These are phyloP conservation scores for Campylorhamphus procurvoides DNA, from an alignment of 2,113 vertebrate species.

Conservation along the genomic window DNA sequence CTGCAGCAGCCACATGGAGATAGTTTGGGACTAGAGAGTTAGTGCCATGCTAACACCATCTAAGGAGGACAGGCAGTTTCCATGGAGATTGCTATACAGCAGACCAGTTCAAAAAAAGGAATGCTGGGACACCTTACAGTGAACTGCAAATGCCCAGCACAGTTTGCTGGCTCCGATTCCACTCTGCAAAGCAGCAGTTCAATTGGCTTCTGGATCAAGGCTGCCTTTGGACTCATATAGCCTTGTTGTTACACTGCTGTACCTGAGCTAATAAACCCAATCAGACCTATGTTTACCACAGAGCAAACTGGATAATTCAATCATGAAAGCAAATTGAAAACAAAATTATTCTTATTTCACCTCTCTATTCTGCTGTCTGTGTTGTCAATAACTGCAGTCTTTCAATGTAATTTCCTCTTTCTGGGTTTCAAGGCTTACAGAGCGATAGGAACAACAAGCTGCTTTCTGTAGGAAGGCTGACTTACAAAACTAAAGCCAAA, in stretches of 20 bases:
- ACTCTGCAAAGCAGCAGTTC: background rate
- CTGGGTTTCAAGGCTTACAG: background rate
- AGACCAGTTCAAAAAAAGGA: background rate
- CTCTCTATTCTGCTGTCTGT: background rate
- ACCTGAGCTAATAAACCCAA: background rate
- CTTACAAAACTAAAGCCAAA: background rate
- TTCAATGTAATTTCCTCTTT: background rate
- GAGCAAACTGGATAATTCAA: background rate
- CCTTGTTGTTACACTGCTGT: background rate
- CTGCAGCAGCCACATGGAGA: background rate
- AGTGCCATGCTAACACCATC: background rate
- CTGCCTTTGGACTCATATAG: background rate
- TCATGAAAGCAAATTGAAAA: background rate
- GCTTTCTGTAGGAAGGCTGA: background rate
- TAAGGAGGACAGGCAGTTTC: background rate
- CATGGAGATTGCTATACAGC: background rate
- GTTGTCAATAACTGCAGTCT: background rate
- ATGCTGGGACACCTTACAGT: background rate
- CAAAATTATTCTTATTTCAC: background rate
- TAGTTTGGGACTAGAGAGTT: too few relatives aligned
- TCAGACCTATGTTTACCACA: background rate
- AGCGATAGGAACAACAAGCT: rapidly evolving
- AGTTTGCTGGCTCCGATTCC: background rate
- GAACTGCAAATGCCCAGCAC: background rate
- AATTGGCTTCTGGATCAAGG: background rate